These are phyloP conservation scores for Malurus cyaneus DNA, from an alignment of 2,113 vertebrate species.

Conservation along the genomic window DNA sequence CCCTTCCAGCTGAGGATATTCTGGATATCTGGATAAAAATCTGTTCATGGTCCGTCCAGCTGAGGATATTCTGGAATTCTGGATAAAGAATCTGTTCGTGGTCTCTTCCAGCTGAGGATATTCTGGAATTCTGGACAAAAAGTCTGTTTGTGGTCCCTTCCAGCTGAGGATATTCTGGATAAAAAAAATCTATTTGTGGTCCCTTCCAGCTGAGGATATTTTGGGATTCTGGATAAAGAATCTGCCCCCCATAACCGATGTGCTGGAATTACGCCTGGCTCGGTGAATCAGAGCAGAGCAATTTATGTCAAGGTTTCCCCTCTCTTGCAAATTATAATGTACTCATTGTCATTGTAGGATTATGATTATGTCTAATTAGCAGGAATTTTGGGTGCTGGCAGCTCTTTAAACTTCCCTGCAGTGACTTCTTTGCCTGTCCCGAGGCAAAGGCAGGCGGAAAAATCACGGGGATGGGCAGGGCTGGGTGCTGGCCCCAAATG, in stretches of 20 bases:
- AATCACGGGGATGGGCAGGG: not conserved
- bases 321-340: not conserved
- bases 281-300: not conserved
- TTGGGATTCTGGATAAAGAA: not conserved
- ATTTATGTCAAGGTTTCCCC: not conserved
- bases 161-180: no score
- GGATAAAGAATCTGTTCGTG: no score
- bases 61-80: no score
- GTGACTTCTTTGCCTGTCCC: not conserved
- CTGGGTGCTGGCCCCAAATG: not conserved
- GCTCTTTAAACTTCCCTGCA: not conserved
- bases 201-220: not conserved
- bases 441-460: not conserved
- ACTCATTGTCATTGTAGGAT: not conserved
- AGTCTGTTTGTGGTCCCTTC: no score
- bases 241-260: not conserved
- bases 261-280: not conserved
- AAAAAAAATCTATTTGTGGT: no score
- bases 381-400: not conserved
- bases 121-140: no score
- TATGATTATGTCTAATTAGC: conserved; percentile 1
- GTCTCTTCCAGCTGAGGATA: no score
- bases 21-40: no score
- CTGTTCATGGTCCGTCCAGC: no score
- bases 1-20: no score